Base-by-base conservation (phyloP, 2,113 vertebrate genomes). In the Caloenas nicobarica region DNA sequence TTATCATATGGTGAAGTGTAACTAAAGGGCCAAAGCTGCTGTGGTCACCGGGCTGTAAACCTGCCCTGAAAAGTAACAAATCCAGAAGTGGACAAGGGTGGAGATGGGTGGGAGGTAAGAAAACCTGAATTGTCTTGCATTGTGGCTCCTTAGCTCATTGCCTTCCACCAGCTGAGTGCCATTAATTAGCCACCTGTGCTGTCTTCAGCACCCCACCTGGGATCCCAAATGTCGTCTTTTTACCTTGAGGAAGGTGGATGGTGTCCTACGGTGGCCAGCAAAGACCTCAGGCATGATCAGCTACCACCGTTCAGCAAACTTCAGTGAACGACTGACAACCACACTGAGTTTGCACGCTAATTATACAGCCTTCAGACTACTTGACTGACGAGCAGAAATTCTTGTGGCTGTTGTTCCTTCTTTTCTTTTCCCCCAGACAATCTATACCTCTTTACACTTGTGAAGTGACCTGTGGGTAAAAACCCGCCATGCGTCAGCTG, bases 141-240 rank as follows among this genome's bases (percentile, higher is more conserved):
- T 73, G 34, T 26, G 42, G 48, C 23, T 84, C 68, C 31, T 66
- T 24, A 82, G 31, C 15, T 44, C 25, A 6, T 19, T 44, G 29
- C 9, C 21, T 46, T 68, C 60, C 38, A 25, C 24, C 6, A 8
- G 13, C 23, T 56, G n/a, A 38, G 33, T 31, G 33, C 15, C 5
- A 2, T 16, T n/a, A 65, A 53, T 58, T 31, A 60, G n/a, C 33
- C 14, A 34, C 29, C 22, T 19, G 6, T 5, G 10, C 0, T 0
- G n/a, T 40, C n/a, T 54, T 46, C 21, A 10, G 4, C 25, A 28
- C 7, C 31, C 18, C 11, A 11, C 7, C 1, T 5, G 29, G 21
- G 58, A 21, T n/a, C 25, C n/a, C 33, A 66, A 10, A 53, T 13
- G 38, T 14, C 24, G 46, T 60, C 42, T 17, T 54, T 29, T 22